These are phyloP conservation scores for Anoplophora glabripennis DNA, from an alignment of 1,140 invertebrate genomes.

Conservation along the genomic window DNA sequence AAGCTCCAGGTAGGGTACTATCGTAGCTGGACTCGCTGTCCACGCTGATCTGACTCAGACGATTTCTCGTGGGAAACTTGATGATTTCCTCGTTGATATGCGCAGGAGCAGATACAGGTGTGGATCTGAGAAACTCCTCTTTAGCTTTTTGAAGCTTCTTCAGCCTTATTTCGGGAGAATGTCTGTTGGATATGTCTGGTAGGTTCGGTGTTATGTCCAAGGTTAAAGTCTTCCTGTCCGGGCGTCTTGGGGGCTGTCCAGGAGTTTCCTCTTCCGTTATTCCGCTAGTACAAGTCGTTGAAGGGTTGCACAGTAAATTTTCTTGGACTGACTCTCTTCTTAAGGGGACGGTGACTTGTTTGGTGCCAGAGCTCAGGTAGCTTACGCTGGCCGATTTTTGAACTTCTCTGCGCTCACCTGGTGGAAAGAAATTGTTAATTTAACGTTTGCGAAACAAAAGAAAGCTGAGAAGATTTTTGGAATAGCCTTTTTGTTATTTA, in stretches of 20 bases:
- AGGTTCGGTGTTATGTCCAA: constrained; percentile 9
- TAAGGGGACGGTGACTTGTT: constrained; percentile 14
- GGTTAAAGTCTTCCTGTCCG: constrained; percentile 3
- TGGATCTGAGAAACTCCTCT: constrained; percentile 57
- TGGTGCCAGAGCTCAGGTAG: constrained; percentile 1
- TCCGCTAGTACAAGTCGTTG: background rate
- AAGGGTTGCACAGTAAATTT: background rate
- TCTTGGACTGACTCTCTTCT: constrained; percentile 17
- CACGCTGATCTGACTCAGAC: constrained; percentile 57
- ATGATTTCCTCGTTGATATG: constrained; percentile 15
- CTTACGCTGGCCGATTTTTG: constrained; percentile 28
- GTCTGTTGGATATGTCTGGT: background rate
- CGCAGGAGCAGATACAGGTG: constrained; percentile 18
- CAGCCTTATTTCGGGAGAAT: constrained; percentile 28
- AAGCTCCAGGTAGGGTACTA: constrained; percentile 38
- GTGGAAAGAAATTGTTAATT: background rate
- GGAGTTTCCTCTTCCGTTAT: background rate
- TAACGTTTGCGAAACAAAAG: background rate
- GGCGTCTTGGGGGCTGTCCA: background rate
- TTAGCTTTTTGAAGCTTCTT: constrained; percentile 59
- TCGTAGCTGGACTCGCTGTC: constrained; percentile 56
- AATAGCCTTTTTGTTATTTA: too few relatives aligned
- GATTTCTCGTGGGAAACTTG: constrained; percentile 41
- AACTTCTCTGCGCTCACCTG: constrained; percentile 15
- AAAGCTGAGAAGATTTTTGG: too few relatives aligned